phyloP scores from a whole-genome alignment of 2,797 vertebrate genomes.

The Coendou prehensilis region DNA sequence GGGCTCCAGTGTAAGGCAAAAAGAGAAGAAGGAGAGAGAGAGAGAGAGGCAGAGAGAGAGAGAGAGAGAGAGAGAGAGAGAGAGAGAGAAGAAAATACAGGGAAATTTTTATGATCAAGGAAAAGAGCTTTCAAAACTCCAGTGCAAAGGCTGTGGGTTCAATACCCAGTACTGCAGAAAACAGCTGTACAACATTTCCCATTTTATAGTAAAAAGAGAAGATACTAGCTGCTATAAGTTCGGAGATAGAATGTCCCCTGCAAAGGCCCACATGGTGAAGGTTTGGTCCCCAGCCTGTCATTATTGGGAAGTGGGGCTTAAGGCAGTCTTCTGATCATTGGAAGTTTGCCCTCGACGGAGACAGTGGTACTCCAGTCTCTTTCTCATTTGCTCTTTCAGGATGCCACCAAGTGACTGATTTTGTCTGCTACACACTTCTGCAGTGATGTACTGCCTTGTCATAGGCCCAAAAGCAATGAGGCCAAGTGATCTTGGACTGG shows the following conservation, averaged over 20 bases:
- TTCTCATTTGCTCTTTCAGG: neutral
- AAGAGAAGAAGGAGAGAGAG: neutral
- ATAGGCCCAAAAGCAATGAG: neutral
- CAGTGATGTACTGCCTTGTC: neutral
- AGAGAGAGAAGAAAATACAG: neutral
- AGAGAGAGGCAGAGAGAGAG: neutral
- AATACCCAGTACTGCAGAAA: neutral
- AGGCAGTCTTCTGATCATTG: neutral
- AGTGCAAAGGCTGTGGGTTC: neutral
- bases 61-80: neutral
- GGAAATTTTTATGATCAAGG: neutral
- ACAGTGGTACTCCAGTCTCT: neutral
- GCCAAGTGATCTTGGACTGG: neutral
- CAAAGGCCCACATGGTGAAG: neutral
- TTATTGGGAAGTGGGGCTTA: too few species aligned
- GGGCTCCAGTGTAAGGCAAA: neutral
- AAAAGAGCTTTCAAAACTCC: constrained; percentile 2
- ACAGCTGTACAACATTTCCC: neutral
- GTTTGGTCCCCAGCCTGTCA: neutral
- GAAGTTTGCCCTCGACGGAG: neutral
- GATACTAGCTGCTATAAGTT: neutral
- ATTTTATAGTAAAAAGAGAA: neutral
- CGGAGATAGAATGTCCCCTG: neutral
- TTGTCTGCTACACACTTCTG: neutral
- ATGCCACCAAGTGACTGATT: neutral